Evolutionary conservation across 2,888 invertebrate genomes (phyloP), one percentile per base, ranked within the genome.

Genomic region (Gryllus longicercus): DNA sequence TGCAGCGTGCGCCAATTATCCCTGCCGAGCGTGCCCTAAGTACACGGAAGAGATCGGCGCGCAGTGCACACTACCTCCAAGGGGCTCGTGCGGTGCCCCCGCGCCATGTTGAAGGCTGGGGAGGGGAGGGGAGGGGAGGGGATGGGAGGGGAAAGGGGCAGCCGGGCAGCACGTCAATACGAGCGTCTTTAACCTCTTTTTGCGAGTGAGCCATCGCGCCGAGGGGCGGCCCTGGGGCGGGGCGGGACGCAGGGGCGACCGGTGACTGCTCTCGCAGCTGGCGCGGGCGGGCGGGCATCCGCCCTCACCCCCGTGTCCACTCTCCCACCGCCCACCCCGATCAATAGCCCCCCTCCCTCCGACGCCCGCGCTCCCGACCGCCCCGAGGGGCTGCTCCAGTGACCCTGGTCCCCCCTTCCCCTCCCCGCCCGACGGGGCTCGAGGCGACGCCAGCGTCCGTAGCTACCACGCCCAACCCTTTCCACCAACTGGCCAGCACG

Each of bases 181-280:
- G 38, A 38, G 38, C 38, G 38, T 38, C 38, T 38, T 38, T 38
- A 38, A 38, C 38, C 8, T 16, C 16, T 63, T 63, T 63, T 63
- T 18, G 63, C n/a, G 63, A 63, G 63, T 63, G 63, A 63, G 63
- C 63, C 63, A 63, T 63, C 63, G 63, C n/a, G n/a, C 16, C 16
- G n/a, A n/a, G 12, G 63, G 63, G n/a, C 14, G 3, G 14, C 16
- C 14, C 63, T 11, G 63, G n/a, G 63, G 63, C 63, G 63, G 63
- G 63, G 63, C 16, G 63, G 63, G 16, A 8, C 16, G 63, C 63
- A 0, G 63, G 16, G 63, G 63, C n/a, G 63, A n/a, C 63, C 63
- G 63, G 63, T 63, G 63, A 63, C 63, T 63, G 63, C 63, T 63
- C 63, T 63, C n/a, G 63, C 63, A 63, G 63, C 63, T 63, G 63